Evolutionary conservation across 1,140 invertebrate species (phyloP).

Genomic region (Laupala kohalensis): DNA sequence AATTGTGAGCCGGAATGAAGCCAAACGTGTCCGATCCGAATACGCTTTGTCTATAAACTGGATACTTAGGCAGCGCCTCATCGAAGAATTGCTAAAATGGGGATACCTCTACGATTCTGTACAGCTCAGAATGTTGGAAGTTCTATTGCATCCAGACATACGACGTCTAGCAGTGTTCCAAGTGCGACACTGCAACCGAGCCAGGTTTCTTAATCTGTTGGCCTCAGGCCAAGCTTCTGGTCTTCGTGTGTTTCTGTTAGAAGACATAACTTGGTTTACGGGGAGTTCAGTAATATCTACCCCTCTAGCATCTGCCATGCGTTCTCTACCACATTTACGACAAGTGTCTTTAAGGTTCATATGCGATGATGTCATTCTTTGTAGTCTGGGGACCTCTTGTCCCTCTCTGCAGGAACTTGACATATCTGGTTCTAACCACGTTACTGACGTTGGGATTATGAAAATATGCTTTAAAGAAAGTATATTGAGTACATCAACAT

Average conservation of each 20-base stretch:
- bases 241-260: slow-evolving; percentile 8
- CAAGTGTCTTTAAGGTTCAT: slow-evolving; percentile 12
- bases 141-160: slow-evolving; percentile 10
- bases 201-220: slow-evolving; percentile 7
- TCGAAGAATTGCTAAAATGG: slow-evolving; percentile 11
- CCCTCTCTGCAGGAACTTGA: slow-evolving; percentile 13
- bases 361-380: slow-evolving; percentile 13
- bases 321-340: slow-evolving; percentile 5
- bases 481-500: neutral
- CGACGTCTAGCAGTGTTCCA: slow-evolving; percentile 9
- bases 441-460: slow-evolving; percentile 10
- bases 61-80: slow-evolving; percentile 9
- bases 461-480: slow-evolving; percentile 5
- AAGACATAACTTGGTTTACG: slow-evolving; percentile 14
- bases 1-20: neutral
- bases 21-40: neutral
- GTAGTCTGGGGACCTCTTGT: slow-evolving; percentile 11
- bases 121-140: slow-evolving; percentile 10
- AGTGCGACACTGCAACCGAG: slow-evolving; percentile 11
- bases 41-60: slow-evolving; percentile 6
- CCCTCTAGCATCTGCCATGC: slow-evolving; percentile 6
- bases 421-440: slow-evolving; percentile 10
- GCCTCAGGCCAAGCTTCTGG: slow-evolving; percentile 7
- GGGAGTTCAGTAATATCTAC: slow-evolving; percentile 7
- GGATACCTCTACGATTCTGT: slow-evolving; percentile 9